Base-by-base conservation (phyloP, 1,140 invertebrate species). In the Bombyx mandarina region DNA sequence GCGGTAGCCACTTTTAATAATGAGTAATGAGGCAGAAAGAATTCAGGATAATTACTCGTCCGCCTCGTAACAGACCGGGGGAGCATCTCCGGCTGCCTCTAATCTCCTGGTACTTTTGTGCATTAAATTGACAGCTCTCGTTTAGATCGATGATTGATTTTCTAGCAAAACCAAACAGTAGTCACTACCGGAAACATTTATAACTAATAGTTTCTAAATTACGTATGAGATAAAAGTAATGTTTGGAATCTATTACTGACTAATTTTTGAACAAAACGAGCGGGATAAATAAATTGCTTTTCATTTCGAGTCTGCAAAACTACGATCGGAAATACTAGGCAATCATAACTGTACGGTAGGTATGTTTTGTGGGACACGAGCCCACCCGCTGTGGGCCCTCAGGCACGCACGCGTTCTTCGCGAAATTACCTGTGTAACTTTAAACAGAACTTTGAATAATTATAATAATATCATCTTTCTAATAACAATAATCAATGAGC, bases 1-100 rank as follows among this genome's bases (percentile, higher is more conserved):
- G 73, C 78, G 69, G 81, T 79, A 82, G 81, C 76, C 60, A 66
- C 66, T 75, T 77, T 68, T 77, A 82, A 82, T 84, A 81, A 74
- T 81, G 77, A 82, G 66, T 81, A 84, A 84, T 82, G 77, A 77
- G 69, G 61, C 65, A 66, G 59, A 75, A 70, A 75, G 75, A 78
- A 78, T 69, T 67, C 69, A 74, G 71, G 71, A 72, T 77, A 77
- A 73, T 60, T 63, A 68, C 51, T 9, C 4, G 48, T 7, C 50
- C 64, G 63, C 52, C 49, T 56, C 53, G 63, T 71, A 70, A 74
- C 69, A 67, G 68, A 74, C 73, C 65, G 63, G 66, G 55, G 60
- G 45, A 53, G 66, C 65, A 61, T 55, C 60, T 63, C 54, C 46
- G 63, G 55, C 56, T 46, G 58, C 62, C 60, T 52, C 65, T 73